Base-by-base conservation (phyloP, 2,113 vertebrate genomes). In the Ptilorrhoa leucosticta region DNA sequence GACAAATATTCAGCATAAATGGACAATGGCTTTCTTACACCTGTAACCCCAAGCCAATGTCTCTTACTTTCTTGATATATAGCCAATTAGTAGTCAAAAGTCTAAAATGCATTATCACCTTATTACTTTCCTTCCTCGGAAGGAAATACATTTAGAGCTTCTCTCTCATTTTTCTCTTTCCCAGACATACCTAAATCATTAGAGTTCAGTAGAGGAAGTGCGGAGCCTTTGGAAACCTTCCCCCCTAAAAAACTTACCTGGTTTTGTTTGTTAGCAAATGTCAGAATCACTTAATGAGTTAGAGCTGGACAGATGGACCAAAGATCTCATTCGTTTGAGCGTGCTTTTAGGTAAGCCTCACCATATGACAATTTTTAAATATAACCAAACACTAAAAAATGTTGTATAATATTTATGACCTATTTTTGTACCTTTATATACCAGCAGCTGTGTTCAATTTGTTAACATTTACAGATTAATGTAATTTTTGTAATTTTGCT, bases 241-340 rank as follows among this genome's bases (percentile, higher is more conserved):
- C 7, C 2, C 6, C 4, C 2, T 4, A 20, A 20, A 53, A 57
- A 24, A 17, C 5, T 22, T 28, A 15, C 5, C 17, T 51, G 18
- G 3, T 30, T 65, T 77, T 37, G 2, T 45, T 71, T 77, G 15
- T 30, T 73, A 44, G 8, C 27, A 61, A 39, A 56, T 39, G 11
- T 21, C 18, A 56, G 10, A 66, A 40, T 40, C 9, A 20, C 73
- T 68, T 68, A 56, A 73, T 56, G 33, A 50, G 14, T 56, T 68
- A 73, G 23, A 73, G 3, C 17, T 47, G 37, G 33, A n/a, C 40
- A 63, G 37, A 33, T 35, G n/a, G n/a, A 76, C 8, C 47, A 30
- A 53, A 76, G 60, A 42, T 70, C 16, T 58, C 15, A 47, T 81
- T 70, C 65, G 4, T 73, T 21, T 64, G 28, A 69, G 9, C 3